Evolutionary conservation across 2,888 invertebrate species (phyloP), one percentile per base, ranked within the genome.

Genomic region (Ennomos quercinarius): DNA sequence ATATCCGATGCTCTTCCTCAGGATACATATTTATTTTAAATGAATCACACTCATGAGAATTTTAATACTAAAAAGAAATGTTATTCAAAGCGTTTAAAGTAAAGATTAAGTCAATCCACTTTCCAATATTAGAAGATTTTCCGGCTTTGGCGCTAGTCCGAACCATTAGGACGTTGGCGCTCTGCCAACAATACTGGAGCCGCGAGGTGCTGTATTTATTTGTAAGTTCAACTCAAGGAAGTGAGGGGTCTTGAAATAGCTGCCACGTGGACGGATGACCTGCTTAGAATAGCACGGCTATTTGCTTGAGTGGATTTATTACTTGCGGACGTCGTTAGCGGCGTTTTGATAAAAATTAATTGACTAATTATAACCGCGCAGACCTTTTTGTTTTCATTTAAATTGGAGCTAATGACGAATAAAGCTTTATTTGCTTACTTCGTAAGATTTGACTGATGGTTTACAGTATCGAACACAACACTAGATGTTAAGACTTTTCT

Each of bases 161-260:
- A 73, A 73, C 88, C 88, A 91, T 91, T 91, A 91, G 88, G 90
- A 85, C 80, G 81, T 84, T 91, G 91, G 91, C 86, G 36, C 45
- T 39, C 57, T 41, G 87, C 91, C 91, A 91, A 74, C 65, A 73
- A 61, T 76, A 74, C 76, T 78, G 46, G 43, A 50, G 54, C 39
- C 53, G 40, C 83, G 82, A 87, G 86, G 86, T 89, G 88, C 84
- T 83, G 81, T 88, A 84, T 78, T 79, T 90, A 88, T 91, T 89
- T 86, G 88, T 90, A 83, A 87, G 84, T 84, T 82, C 78, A 85
- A 87, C 86, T 89, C 90, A 86, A 89, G 91, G 90, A 92, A 91
- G 90, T 89, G 85, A 80, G 79, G 84, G 83, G 80, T 87, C 89
- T 86, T 77, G 80, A 85, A 91, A 90, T 89, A 90, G 89, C 84